These are phyloP conservation scores for Hydrolagus colliei DNA, from an alignment of 2,797 vertebrate species.

Conservation along the genomic window DNA sequence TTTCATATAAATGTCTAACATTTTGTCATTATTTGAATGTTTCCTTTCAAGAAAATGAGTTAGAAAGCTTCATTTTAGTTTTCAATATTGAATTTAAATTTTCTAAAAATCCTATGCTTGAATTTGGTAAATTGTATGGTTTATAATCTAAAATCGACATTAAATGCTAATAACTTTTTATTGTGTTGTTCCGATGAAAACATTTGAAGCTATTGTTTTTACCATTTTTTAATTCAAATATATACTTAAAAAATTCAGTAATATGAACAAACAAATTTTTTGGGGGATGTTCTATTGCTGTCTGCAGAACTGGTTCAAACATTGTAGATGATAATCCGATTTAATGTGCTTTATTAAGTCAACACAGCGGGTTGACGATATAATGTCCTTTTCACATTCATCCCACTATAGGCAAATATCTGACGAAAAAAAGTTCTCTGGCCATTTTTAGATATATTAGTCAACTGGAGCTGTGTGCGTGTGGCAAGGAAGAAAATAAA, in stretches of 20 bases:
- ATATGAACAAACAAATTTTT: not conserved
- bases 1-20: not conserved
- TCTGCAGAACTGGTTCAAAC: no score
- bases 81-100: not conserved
- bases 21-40: not conserved
- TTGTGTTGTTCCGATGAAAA: not conserved
- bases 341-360: no score
- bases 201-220: not conserved
- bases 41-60: not conserved
- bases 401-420: no score
- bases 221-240: not conserved
- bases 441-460: no score
- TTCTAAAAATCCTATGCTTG: not conserved
- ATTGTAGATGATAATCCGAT: no score
- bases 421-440: no score
- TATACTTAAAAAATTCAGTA: not conserved
- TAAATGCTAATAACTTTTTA: not conserved
- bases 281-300: no score
- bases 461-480: no score
- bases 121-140: not conserved
- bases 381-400: no score
- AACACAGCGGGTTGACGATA: no score
- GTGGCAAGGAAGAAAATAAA: no score
- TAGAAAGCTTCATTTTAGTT: constrained; percentile 16
- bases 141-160: not conserved